phyloP scores from a whole-genome alignment of 2,797 vertebrate genomes.

The Chelmon rostratus region DNA sequence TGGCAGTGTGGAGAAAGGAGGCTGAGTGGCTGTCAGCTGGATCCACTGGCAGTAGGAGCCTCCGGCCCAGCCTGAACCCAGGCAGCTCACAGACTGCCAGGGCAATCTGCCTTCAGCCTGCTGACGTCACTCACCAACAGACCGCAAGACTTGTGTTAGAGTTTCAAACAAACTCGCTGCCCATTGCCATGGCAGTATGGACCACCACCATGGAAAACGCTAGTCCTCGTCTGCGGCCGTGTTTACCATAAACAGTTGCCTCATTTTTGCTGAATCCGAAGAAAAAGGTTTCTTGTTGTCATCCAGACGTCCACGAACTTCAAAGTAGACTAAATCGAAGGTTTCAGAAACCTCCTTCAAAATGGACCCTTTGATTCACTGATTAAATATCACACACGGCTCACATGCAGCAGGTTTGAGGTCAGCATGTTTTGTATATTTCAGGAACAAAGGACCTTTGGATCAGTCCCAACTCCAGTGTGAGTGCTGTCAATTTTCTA shows the following conservation, averaged over 20 bases:
- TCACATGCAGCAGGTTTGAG: background rate
- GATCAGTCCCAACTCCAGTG: slow-evolving; percentile 8
- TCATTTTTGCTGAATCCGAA: slow-evolving; percentile 59
- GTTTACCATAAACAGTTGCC: slow-evolving; percentile 75
- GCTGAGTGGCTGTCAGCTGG: slow-evolving; percentile 55
- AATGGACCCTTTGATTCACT: background rate
- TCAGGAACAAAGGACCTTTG: background rate
- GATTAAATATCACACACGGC: background rate
- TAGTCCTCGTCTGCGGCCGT: slow-evolving; percentile 46
- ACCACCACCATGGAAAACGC: slow-evolving; percentile 79
- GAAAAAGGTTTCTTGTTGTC: slow-evolving; percentile 57
- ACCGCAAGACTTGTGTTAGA: slow-evolving; percentile 68
- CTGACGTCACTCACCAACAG: slow-evolving; percentile 78
- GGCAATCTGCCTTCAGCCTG: slow-evolving; percentile 47
- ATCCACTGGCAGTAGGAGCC: slow-evolving; percentile 46
- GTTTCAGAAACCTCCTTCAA: background rate
- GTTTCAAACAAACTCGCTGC: slow-evolving; percentile 76
- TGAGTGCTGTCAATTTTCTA: background rate
- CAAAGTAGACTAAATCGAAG: slow-evolving; percentile 13
- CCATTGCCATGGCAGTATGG: slow-evolving; percentile 64
- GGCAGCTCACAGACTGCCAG: slow-evolving; percentile 48
- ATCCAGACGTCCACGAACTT: slow-evolving; percentile 19
- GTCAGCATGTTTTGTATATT: background rate
- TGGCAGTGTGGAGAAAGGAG: slow-evolving; percentile 48
- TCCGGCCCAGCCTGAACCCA: slow-evolving; percentile 45